phyloP scores from a whole-genome alignment of 2,113 vertebrate species.

The Grantiella picta region DNA sequence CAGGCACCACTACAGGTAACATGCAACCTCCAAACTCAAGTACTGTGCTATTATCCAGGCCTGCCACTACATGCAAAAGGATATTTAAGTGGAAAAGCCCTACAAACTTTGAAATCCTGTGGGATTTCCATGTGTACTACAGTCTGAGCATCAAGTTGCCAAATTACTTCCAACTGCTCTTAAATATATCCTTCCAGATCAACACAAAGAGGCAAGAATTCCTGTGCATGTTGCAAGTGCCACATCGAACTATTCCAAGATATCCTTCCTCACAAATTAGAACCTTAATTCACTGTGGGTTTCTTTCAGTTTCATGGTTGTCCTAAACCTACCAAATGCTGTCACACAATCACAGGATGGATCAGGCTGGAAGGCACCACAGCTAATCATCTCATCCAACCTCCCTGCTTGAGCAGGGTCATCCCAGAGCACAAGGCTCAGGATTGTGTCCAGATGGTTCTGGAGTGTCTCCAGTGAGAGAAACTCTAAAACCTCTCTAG shows the following conservation, averaged over 20 bases:
- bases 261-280: background rate
- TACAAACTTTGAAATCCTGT: background rate
- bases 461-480: background rate
- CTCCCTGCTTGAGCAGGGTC: background rate
- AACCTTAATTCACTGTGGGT: background rate
- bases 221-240: background rate
- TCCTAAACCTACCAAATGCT: background rate
- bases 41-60: background rate
- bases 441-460: background rate
- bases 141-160: background rate
- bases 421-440: background rate
- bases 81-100: background rate
- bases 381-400: background rate
- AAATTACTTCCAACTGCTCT: slow-evolving; percentile 20
- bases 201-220: background rate
- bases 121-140: background rate
- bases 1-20: background rate
- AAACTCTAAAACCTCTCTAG: background rate
- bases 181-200: background rate
- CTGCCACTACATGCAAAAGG: background rate
- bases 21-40: background rate
- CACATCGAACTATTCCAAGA: background rate
- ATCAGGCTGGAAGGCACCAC: background rate
- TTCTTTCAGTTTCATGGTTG: background rate
- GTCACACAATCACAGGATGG: background rate